Evolutionary conservation across 1,140 invertebrate species (phyloP), one percentile per base, ranked within the genome.

Genomic region (Drosophila carrolli): DNA sequence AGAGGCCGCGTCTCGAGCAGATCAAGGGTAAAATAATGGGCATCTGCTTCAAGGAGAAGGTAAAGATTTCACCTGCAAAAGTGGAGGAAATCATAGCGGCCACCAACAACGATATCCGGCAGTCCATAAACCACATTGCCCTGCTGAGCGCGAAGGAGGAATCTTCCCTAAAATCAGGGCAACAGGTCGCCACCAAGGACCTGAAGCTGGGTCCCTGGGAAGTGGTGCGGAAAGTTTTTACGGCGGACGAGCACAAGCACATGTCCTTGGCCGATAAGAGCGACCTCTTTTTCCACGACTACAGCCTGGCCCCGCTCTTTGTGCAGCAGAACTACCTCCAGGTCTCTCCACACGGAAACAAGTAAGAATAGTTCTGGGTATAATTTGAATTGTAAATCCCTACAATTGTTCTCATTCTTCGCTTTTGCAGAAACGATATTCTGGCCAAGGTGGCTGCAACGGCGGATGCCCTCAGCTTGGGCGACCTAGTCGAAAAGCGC

Each of bases 271-370:
- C 95, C 78, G 97, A 99, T 81, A 99, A 98, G 93, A 96, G 95
- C 48, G 96, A 97, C 89, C 93, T 99, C 43, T 99, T 99, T 93
- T 99, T 99, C 93, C 95, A 98, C 75, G 99, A 99, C 93, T 99
- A 99, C 93, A 98, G 95, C 86, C 95, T 99, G 63, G 96, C 96
- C 5, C 97, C 98, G 8, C 93, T 99, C 16, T 99, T 99, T 93
- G 97, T 99, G 0, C 98, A 99, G 91, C 98, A 99, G 92, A 99
- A 99, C 93, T 99, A 99, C 93, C 93, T 97, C 0, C 94, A 94
- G 54, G 96, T 96, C 0, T 84, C 92, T 13, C 97, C 97, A 0
- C 93, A 94, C 51, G 94, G 93, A 57, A 94, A 95, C 35, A 95
- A 94, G 96, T 96, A 93, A 93, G 68, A 29, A 5, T n/a, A 0